A percentile compares a stretch with the other conserved stretches of the same genome.
Conservation (phyloP, 2,113 vertebrate species). For the Brienomyrus longianalis region DNA sequence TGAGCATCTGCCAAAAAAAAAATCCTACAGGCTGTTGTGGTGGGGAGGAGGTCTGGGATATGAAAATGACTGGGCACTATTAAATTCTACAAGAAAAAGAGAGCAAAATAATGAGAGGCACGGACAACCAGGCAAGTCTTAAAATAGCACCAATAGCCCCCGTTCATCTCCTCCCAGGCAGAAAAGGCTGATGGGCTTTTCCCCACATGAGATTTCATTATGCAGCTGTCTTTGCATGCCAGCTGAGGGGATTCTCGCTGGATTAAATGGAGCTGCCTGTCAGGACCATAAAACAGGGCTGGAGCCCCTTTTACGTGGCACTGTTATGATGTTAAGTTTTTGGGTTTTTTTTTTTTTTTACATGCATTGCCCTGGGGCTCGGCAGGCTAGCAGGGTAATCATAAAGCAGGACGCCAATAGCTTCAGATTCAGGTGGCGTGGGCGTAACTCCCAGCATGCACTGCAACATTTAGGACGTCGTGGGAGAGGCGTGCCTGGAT, state of each 20-base stretch:
- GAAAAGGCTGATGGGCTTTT: constrained; percentile 36
- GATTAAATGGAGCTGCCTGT: constrained; percentile 45
- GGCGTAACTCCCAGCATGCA: neutral
- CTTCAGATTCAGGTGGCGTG: neutral
- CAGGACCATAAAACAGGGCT: constrained; percentile 35
- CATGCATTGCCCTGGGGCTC: neutral
- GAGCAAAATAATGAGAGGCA: neutral
- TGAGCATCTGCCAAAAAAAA: neutral
- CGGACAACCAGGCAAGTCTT: constrained; percentile 1
- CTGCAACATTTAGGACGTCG: neutral
- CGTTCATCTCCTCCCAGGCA: constrained; percentile 27
- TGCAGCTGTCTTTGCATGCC: constrained; percentile 36
- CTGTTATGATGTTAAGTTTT: neutral
- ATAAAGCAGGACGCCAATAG: neutral
- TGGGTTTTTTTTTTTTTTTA: neutral
- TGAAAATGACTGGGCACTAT: neutral
- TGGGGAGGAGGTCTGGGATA: neutral
- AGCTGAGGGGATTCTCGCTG: constrained; percentile 29
- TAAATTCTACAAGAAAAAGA: constrained; percentile 8
- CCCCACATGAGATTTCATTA: constrained; percentile 47
- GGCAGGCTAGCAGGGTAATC: neutral
- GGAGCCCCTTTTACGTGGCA: constrained; percentile 19
- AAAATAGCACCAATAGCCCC: constrained; percentile 29
- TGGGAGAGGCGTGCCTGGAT: neutral
- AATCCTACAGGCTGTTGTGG: neutral